Evolutionary conservation across 2,888 invertebrate species (phyloP), one percentile per base, ranked within the genome.

Genomic region (Fabriciana adippe): DNA sequence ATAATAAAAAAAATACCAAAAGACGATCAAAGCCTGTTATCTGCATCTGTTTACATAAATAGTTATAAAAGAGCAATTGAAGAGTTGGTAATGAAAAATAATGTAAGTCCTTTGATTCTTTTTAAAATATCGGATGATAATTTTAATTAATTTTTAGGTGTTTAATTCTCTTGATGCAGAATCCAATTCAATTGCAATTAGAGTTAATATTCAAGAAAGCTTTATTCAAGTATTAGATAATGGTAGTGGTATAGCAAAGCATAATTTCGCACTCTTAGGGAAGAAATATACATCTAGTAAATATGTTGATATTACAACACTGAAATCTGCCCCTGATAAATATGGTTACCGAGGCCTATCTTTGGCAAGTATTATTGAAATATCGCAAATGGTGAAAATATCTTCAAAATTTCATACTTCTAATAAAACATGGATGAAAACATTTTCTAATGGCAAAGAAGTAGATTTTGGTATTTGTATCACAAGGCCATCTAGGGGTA

Each of bases 171-270:
- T 97, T 71, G 96, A 96, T 85, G 95, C 96, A 13, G 92, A 93
- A 72, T 94, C 96, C 1, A 94, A 94, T 18, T 94, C 95, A 31
- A 93, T 97, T 67, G 96, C 96, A 21, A 91, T 97, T 63, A 91
- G 96, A 77, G 81, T 97, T 31, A 90, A 96, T 81, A 84, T 95
- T 35, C 80, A 87, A 66, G 90, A 93, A 70, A 93, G 93, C 76
- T 93, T 92, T 73, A 92, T 97, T 73, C 96, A 96, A 93, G 95
- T 97, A 6, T 92, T 96, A 51, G 97, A 97, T 81, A 96, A 97
- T 89, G 97, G 97, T 2, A 76, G 73, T 74, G 97, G 97, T 2
- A 94, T 97, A 45, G 75, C 85, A 3, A 83, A 88, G 75, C 78
- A 85, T 35, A 93, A 95, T 79, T 88, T 97, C 69, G 79, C 90